These are phyloP conservation scores for Trichonephila clavipes DNA, from an alignment of 1,140 invertebrate genomes.

Conservation along the genomic window DNA sequence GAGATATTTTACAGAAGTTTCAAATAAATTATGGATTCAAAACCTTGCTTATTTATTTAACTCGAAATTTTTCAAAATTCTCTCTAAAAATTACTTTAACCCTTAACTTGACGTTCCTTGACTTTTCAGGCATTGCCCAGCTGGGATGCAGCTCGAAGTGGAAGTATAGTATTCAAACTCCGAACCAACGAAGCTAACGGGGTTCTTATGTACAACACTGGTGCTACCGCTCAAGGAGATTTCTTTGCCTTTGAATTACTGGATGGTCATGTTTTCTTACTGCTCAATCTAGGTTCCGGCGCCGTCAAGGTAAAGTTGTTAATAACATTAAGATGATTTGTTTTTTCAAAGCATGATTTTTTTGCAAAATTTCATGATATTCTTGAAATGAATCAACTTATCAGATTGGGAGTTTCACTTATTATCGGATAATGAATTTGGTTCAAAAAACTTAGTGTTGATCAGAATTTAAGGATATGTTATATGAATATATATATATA, in stretches of 20 bases:
- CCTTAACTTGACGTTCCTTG: background rate
- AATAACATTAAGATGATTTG: background rate
- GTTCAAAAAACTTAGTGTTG: no score
- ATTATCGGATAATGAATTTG: no score
- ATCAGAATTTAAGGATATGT: no score
- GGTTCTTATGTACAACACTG: conserved; percentile 94
- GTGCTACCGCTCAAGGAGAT: conserved; percentile 87
- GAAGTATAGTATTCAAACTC: conserved; percentile 95
- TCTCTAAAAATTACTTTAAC: background rate
- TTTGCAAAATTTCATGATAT: no score
- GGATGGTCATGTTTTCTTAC: conserved; percentile 94
- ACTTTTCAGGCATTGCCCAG: conserved; percentile 88
- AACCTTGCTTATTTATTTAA: no score
- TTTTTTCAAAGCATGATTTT: no score
- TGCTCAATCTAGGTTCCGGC: conserved; percentile 95
- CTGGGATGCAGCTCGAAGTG: conserved; percentile 92
- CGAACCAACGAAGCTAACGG: conserved; percentile 96
- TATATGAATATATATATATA: no score
- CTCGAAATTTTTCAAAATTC: background rate
- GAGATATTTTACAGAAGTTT: no score
- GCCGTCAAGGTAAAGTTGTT: conserved; percentile 84
- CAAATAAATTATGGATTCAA: no score
- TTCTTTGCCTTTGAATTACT: conserved; percentile 96
- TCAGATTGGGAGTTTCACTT: no score
- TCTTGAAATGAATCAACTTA: no score